Conservation (phyloP, 1,140 invertebrate genomes). For the Drosophila lacertosa region DNA sequence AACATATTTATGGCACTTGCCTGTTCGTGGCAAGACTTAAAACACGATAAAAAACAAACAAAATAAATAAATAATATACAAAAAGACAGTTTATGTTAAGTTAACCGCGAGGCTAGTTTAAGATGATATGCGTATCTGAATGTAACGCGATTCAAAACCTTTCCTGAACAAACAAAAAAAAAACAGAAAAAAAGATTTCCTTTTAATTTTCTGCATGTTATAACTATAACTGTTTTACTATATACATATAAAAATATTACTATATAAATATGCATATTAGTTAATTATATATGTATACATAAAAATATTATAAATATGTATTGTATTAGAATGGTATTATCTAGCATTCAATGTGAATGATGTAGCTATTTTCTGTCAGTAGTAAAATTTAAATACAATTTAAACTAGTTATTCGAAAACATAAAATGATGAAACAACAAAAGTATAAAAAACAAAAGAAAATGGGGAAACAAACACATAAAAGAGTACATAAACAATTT, state of each 20-base stretch:
- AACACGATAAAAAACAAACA: constrained; percentile 5
- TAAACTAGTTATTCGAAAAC: constrained; percentile 65
- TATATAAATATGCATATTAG: constrained; percentile 34
- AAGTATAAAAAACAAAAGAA: constrained; percentile 10
- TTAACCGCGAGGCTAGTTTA: constrained; percentile 63
- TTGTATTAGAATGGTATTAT: constrained; percentile 55
- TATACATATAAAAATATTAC: constrained; percentile 32
- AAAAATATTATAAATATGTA: constrained; percentile 35
- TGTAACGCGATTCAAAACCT: constrained; percentile 16
- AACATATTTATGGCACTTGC: constrained; percentile 28
- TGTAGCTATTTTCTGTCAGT: constrained; percentile 62
- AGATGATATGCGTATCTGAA: constrained; percentile 24
- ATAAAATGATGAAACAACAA: not conserved
- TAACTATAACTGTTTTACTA: constrained; percentile 46
- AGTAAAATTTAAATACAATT: constrained; percentile 65
- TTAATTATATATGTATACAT: constrained; percentile 42
- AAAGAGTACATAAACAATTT: constrained; percentile 52
- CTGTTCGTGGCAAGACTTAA: not conserved
- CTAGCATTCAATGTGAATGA: constrained; percentile 57
- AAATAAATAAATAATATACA: not conserved
- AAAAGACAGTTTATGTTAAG: constrained; percentile 52
- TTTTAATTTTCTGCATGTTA: constrained; percentile 33
- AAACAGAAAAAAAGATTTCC: constrained; percentile 14
- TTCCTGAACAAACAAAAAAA: constrained; percentile 28
- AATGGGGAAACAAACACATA: constrained; percentile 15